Percentiles rank a stretch among this genome's conserved stretches.
phyloP scores from a whole-genome alignment of 1,140 invertebrate species.

The Pogonomyrmex barbatus region DNA sequence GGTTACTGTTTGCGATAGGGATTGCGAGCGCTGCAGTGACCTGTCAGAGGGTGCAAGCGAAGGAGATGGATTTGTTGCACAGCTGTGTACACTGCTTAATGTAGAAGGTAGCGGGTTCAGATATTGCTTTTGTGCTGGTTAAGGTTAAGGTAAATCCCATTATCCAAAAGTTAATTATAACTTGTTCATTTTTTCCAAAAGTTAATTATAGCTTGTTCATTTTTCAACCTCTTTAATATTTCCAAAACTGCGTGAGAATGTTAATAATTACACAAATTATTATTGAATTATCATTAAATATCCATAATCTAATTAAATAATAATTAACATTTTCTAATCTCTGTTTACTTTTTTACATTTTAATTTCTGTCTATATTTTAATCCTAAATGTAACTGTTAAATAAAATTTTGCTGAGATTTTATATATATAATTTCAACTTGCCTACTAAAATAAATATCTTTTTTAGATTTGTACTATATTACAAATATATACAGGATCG shows the following conservation, averaged over 20 bases:
- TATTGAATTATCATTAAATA: background rate
- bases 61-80: conserved; percentile 81
- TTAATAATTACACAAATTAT: background rate
- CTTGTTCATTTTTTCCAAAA: no score
- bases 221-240: conserved; percentile 64
- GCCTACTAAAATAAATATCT: background rate
- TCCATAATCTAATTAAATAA: background rate
- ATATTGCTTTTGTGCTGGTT: conserved; percentile 74
- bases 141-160: conserved; percentile 76
- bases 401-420: conserved; percentile 26
- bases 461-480: background rate
- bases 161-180: conserved; percentile 78
- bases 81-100: conserved; percentile 84
- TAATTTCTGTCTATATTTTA: background rate
- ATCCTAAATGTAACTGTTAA: background rate
- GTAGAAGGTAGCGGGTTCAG: conserved; percentile 68
- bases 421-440: background rate
- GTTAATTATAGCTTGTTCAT: conserved; percentile 73
- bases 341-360: background rate
- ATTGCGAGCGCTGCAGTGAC: conserved; percentile 64
- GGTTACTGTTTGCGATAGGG: conserved; percentile 72
- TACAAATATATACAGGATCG: background rate
- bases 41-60: conserved; percentile 67
- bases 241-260: conserved; percentile 1
- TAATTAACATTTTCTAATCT: background rate